These are phyloP conservation scores for Sinopyrophorus schimmeli DNA, from an alignment of 2,888 invertebrate species.

Conservation along the genomic window DNA sequence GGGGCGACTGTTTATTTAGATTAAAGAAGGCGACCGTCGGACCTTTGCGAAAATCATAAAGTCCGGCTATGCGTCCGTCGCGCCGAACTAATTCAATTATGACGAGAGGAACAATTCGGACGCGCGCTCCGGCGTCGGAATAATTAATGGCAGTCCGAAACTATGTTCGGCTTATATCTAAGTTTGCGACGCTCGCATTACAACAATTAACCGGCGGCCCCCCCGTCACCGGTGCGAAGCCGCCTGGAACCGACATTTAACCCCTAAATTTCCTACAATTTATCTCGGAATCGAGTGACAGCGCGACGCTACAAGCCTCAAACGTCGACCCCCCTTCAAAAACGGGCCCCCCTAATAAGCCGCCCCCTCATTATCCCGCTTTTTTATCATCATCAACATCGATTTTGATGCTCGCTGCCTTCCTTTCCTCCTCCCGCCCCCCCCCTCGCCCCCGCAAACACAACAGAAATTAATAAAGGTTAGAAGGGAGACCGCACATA, in stretches of 20 bases:
- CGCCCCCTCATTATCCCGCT: too few species aligned
- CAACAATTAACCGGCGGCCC: conserved; percentile 24
- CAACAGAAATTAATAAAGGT: too few species aligned
- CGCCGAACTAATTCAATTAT: background rate
- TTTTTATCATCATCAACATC: too few species aligned
- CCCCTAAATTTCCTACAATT: conserved; percentile 20
- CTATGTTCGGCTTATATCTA: conserved; percentile 19
- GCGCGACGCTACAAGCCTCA: too few species aligned
- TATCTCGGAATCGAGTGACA: conserved; percentile 20
- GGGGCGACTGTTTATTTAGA: conserved; percentile 33
- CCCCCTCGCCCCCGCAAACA: too few species aligned
- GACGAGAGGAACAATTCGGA: background rate
- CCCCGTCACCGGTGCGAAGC: conserved; percentile 24
- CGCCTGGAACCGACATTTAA: conserved; percentile 25
- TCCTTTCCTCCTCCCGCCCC: too few species aligned
- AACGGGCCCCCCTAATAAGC: too few species aligned
- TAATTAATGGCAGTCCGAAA: conserved; percentile 21
- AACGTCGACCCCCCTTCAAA: too few species aligned
- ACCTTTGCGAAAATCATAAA: background rate
- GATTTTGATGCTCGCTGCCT: too few species aligned
- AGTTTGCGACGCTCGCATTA: conserved; percentile 27
- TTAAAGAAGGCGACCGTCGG: conserved; percentile 14
- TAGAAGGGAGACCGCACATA: too few species aligned
- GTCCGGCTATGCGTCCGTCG: conserved; percentile 3
- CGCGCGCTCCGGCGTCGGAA: conserved; percentile 1